Conservation (phyloP, 92 coral and sea anemone genomes). For the Parazoanthus darwini region DNA sequence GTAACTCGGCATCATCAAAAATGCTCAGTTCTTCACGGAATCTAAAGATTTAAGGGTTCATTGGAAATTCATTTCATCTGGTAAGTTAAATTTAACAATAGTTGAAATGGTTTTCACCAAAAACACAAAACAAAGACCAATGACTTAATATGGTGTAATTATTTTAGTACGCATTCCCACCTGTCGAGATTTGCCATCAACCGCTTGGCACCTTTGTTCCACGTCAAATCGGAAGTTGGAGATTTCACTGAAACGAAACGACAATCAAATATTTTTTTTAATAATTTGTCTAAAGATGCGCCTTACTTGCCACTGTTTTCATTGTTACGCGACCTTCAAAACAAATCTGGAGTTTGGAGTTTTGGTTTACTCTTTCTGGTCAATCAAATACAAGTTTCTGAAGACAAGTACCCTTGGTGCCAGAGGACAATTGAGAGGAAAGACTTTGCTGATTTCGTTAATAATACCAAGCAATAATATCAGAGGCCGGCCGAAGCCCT, state of each 20-base stretch:
- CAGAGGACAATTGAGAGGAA: no score
- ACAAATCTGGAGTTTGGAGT: no score
- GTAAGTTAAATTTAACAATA: neutral
- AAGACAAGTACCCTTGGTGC: no score
- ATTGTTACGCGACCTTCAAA: no score
- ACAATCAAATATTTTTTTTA: neutral
- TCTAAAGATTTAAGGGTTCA: conserved; percentile 43
- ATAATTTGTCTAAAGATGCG: neutral
- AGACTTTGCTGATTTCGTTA: no score
- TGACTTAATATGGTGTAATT: neutral
- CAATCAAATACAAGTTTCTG: no score
- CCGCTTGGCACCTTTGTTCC: conserved; percentile 99
- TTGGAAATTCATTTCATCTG: neutral
- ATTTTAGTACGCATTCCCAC: conserved; percentile 36
- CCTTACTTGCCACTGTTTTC: no score
- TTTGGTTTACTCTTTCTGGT: no score
- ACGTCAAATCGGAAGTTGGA: conserved; percentile 92
- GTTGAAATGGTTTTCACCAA: no score
- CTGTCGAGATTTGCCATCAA: conserved; percentile 99
- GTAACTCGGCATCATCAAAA: conserved; percentile 85
- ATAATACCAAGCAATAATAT: no score
- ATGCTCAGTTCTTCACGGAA: conserved; percentile 87
- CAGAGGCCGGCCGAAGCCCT: no score
- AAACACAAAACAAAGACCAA: neutral
- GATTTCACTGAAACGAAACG: conserved; percentile 74